Base-by-base conservation (phyloP, 2,888 invertebrate genomes). In the Heliconius erato region DNA sequence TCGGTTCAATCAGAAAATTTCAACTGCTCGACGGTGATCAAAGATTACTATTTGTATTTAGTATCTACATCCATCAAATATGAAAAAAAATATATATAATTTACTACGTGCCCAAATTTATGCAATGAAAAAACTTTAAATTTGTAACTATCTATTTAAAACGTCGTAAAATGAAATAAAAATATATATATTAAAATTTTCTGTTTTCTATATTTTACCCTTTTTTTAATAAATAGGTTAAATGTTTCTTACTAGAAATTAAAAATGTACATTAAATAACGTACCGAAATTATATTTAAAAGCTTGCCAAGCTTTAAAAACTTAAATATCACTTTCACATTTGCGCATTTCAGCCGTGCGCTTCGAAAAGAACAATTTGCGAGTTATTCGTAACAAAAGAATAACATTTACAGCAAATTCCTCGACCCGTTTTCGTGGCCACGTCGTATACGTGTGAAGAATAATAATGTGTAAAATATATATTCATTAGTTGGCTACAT, bases 391-490 rank as follows among this genome's bases (percentile, higher is more conserved):
- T 23, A 79, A 49, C 32, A 79, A 59, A 79, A 79, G 68, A 26
- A 69, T 79, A 19, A 59, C 26, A 69, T 79, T 28, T 69, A 59
- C 35, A 79, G 54, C 14, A 76, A 79, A 72, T 35, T 67, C 74
- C 49, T 68, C 23, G 32, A 76, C 63, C 65, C 69, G 74, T 81
- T 83, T 79, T 65, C 81, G 74, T 49, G 76, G 69, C 79, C 63
- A 32, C 44, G 68, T 59, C 35, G 72, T 44, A 35, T 72, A 71
- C 68, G 26, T 40, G 54, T 16, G 7, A 65, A 65, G 78, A 81
- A 81, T 83, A 79, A 68, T 69, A 79, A 83, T 81, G 74, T 68
- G 78, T 67, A 78, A 72, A 67, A 59, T 59, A 59, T 59, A 59
- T 59, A 59, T 59, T 59, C 59, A 59, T 59, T 59, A 59, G 16